Percentiles rank a stretch among this genome's conserved stretches.
Conservation (phyloP, 2,888 invertebrate genomes). For the Leucoma salicis region DNA sequence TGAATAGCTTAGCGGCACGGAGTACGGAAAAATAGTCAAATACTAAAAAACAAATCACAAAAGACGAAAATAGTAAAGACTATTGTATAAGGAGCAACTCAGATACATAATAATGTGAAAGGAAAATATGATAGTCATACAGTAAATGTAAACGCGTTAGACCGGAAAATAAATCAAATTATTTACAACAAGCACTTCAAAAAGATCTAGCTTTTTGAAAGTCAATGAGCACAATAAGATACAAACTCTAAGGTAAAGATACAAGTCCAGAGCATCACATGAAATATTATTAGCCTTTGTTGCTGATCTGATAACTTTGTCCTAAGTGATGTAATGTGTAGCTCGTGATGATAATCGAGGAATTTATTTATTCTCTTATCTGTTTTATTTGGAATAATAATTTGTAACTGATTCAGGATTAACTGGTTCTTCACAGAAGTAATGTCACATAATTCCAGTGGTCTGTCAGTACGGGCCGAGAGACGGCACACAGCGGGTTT, state of each 20-base stretch:
- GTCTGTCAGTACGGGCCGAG: too few species aligned
- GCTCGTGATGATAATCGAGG: background rate
- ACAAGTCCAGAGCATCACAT: conserved; percentile 12
- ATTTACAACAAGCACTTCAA: background rate
- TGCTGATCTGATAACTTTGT: conserved; percentile 31
- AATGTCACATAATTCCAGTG: too few species aligned
- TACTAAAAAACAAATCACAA: too few species aligned
- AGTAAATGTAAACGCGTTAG: background rate
- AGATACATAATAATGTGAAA: too few species aligned
- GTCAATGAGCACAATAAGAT: conserved; percentile 6
- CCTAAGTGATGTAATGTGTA: conserved; percentile 1
- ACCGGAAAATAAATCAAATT: background rate
- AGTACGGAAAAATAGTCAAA: too few species aligned
- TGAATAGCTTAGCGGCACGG: too few species aligned
- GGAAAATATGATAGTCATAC: too few species aligned
- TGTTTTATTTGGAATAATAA: background rate
- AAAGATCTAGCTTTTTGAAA: conserved; percentile 7
- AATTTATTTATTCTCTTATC: background rate
- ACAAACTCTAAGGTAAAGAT: conserved; percentile 8
- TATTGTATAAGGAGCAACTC: too few species aligned
- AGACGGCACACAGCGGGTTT: too few species aligned
- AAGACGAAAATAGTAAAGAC: too few species aligned
- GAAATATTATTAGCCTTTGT: conserved; percentile 31
- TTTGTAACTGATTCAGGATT: too few species aligned
- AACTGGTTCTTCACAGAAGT: too few species aligned